Base-by-base conservation (phyloP, 2,888 invertebrate genomes). In the Hirtodrosophila duncani region DNA sequence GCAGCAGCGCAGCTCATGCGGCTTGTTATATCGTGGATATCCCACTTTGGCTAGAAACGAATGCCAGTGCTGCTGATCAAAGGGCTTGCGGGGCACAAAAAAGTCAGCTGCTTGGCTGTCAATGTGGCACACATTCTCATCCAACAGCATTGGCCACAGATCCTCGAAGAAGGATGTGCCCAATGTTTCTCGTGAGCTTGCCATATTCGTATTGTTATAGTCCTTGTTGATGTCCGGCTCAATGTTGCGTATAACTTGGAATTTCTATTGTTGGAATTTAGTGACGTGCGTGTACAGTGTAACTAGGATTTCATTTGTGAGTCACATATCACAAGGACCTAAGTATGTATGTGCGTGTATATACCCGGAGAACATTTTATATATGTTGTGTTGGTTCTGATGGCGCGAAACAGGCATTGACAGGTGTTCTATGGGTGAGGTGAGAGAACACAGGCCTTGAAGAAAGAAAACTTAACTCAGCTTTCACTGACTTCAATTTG, bases 81-180 rank as follows among this genome's bases (percentile, higher is more conserved):
- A 83, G 7, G 41, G 34, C 2, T 56, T 26, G n/a, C 48, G 13
- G 0, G 85, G 84, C 11, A 51, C 46, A 41, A 79, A 83, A 11
- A 38, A 70, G n/a, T 60, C 44, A 0, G 17, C 23, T 2, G 63
- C 23, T 11, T 59, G 42, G 26, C 63, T 72, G 11, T 46, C 33
- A 10, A 67, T 52, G 3, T 67, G 70, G 31, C 83, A 85, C 6
- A 46, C 18, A 37, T 81, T 82, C 3, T 72, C 63, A 1, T 82
- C 59, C 10, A 85, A 45, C 38, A 84, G 70, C n/a, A 69, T 36
- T 0, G 84, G 84, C 85, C 85, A 83, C 3, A 84, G 48, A 3
- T 61, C 51, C 3, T 84, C 78, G 10, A 81, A 79, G 42, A 83
- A 81, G 3, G 65, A 45, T 8, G 44, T 60, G 10, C 50, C 48